Evolutionary conservation across 1,140 invertebrate genomes (phyloP).

Genomic region (Holotrichia oblita): DNA sequence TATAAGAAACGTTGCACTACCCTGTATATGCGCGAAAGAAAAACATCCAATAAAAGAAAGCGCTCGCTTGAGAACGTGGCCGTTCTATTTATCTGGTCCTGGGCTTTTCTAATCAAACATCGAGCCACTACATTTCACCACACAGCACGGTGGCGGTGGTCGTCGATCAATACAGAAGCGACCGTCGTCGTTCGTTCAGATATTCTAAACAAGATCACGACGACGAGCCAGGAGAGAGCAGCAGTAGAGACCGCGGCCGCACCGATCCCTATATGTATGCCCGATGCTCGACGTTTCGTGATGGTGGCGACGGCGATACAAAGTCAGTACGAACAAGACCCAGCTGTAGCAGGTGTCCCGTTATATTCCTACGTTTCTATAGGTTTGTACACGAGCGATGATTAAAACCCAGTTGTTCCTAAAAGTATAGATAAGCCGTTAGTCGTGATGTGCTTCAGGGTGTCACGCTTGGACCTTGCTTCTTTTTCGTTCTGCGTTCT

Average conservation of each 20-base stretch:
- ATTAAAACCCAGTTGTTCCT: not conserved
- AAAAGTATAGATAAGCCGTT: no score
- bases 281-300: not conserved
- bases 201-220: conserved; percentile 35
- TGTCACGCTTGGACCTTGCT: not conserved
- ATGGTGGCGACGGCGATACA: not conserved
- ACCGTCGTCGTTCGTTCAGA: conserved; percentile 21
- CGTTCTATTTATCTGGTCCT: conserved; percentile 10
- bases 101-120: conserved; percentile 29
- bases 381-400: not conserved
- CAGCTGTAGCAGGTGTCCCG: not conserved
- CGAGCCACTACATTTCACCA: conserved; percentile 21
- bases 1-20: not conserved
- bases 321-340: not conserved
- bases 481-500: no score
- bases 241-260: not conserved
- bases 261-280: not conserved
- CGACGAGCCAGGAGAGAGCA: conserved; percentile 4
- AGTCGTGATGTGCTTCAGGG: not conserved
- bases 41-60: not conserved
- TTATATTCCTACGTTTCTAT: not conserved
- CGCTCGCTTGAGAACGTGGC: not conserved
- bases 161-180: conserved; percentile 31
- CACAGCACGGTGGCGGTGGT: not conserved
- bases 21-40: conserved; percentile 6